These are phyloP conservation scores for Sprattus sprattus DNA, from an alignment of 2,113 vertebrate species.

Conservation along the genomic window DNA sequence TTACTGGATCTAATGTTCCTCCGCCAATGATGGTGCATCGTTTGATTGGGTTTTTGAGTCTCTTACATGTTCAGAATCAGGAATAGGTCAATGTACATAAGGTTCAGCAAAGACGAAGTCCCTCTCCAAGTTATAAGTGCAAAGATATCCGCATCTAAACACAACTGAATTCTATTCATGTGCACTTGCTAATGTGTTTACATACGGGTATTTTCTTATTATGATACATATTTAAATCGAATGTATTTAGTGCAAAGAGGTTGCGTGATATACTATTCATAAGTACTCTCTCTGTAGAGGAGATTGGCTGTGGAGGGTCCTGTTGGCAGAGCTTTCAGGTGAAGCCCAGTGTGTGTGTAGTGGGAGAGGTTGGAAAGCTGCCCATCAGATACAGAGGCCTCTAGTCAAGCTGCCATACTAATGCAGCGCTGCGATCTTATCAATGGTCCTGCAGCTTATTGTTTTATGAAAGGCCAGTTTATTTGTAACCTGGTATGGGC, in stretches of 20 bases:
- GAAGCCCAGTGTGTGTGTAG: background rate
- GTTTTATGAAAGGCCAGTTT: conserved; percentile 6
- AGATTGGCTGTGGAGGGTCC: background rate
- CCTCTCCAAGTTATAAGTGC: too few species aligned
- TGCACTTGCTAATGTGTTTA: background rate
- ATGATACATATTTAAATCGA: too few species aligned
- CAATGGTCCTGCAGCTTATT: background rate
- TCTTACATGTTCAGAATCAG: background rate
- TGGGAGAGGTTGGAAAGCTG: background rate
- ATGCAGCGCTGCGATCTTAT: background rate
- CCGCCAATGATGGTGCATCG: background rate
- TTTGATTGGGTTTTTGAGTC: background rate
- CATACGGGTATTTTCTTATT: background rate
- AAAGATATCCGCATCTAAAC: too few species aligned
- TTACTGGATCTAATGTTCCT: background rate
- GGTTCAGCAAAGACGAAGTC: too few species aligned
- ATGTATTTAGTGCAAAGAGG: background rate
- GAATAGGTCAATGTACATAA: too few species aligned
- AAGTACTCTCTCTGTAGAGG: background rate
- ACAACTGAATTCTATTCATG: background rate
- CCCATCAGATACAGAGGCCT: conserved; percentile 9
- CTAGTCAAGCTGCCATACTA: conserved; percentile 12
- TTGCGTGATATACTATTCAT: background rate
- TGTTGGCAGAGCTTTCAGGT: too few species aligned
- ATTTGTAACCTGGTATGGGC: background rate